Percentiles rank a stretch among this genome's conserved stretches.
Conservation (phyloP, 1,140 invertebrate genomes). For the Atta cephalotes region DNA sequence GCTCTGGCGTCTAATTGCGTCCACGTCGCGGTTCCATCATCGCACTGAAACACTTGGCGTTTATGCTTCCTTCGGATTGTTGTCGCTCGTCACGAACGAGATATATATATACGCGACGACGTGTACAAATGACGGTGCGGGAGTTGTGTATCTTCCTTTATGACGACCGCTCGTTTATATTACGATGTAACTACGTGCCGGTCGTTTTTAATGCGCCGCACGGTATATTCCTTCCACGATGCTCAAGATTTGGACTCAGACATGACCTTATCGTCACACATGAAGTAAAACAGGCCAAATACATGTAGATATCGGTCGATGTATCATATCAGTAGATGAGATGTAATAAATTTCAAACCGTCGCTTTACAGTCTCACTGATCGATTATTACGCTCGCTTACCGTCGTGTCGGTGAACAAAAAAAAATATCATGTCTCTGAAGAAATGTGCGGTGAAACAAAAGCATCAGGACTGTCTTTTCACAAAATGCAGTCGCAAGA, state of each 20-base stretch:
- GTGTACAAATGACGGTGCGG: constrained; percentile 8
- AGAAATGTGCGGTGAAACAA: constrained; percentile 12
- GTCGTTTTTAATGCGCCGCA: constrained; percentile 24
- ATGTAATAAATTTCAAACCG: constrained; percentile 43
- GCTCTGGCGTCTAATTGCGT: constrained; percentile 63
- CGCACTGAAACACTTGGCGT: constrained; percentile 21
- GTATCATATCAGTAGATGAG: constrained; percentile 9
- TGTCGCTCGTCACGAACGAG: constrained; percentile 51
- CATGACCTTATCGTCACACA: constrained; percentile 51
- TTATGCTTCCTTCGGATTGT: constrained; percentile 51
- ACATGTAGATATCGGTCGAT: constrained; percentile 4
- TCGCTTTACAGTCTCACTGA: constrained; percentile 15
- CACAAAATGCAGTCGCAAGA: constrained; percentile 12
- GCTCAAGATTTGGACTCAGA: constrained; percentile 38
- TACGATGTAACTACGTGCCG: constrained; percentile 51
- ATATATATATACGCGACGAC: constrained; percentile 41
- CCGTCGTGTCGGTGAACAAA: not conserved
- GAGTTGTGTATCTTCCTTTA: constrained; percentile 32
- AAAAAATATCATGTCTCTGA: not conserved
- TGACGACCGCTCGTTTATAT: constrained; percentile 44
- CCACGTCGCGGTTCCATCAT: constrained; percentile 42
- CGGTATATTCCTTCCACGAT: not conserved
- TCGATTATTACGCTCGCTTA: constrained; percentile 13
- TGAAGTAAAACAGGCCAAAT: constrained; percentile 38
- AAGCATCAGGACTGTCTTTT: not conserved